Percentiles rank a stretch among this genome's conserved stretches.
phyloP scores from a whole-genome alignment of 2,888 invertebrate species.

The Lysandra bellargus region DNA sequence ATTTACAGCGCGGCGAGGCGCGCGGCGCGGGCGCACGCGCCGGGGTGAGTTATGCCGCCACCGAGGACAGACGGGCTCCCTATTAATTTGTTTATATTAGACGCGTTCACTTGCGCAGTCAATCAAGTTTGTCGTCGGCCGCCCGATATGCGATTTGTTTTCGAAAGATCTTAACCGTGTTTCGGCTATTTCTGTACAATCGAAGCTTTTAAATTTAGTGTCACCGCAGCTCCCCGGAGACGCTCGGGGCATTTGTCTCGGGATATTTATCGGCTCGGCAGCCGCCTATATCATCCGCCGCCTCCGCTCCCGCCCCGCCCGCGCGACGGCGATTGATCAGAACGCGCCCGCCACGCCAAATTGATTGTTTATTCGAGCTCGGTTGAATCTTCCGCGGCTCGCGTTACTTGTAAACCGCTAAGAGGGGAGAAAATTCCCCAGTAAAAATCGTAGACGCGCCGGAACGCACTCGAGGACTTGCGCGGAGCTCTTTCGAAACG shows the following conservation, averaged over 20 bases:
- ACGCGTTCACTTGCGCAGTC: slow-evolving; percentile 78
- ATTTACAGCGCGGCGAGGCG: slow-evolving; percentile 60
- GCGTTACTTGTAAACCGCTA: slow-evolving; percentile 68
- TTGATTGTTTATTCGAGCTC: slow-evolving; percentile 78
- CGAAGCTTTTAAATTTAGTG: slow-evolving; percentile 80
- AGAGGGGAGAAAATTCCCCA: slow-evolving; percentile 68
- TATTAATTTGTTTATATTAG: slow-evolving; percentile 81
- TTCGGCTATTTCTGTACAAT: slow-evolving; percentile 80
- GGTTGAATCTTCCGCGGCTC: slow-evolving; percentile 70
- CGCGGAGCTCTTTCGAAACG: not conserved
- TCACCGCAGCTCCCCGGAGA: slow-evolving; percentile 77
- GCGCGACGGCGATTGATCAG: slow-evolving; percentile 79
- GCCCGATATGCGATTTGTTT: slow-evolving; percentile 79
- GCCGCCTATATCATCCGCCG: slow-evolving; percentile 73
- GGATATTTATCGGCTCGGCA: slow-evolving; percentile 76
- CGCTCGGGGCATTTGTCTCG: slow-evolving; percentile 77
- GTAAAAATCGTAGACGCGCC: slow-evolving; percentile 51
- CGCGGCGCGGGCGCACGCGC: slow-evolving; percentile 51
- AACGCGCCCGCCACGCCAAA: slow-evolving; percentile 67
- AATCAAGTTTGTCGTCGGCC: slow-evolving; percentile 77
- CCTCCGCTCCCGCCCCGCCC: slow-evolving; percentile 55
- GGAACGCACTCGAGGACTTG: not conserved
- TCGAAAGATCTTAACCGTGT: slow-evolving; percentile 79
- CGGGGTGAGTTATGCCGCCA: slow-evolving; percentile 56
- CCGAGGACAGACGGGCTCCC: slow-evolving; percentile 60